Evolutionary conservation across 2,797 vertebrate species (phyloP).

Genomic region (Myiotriccus ornatus): DNA sequence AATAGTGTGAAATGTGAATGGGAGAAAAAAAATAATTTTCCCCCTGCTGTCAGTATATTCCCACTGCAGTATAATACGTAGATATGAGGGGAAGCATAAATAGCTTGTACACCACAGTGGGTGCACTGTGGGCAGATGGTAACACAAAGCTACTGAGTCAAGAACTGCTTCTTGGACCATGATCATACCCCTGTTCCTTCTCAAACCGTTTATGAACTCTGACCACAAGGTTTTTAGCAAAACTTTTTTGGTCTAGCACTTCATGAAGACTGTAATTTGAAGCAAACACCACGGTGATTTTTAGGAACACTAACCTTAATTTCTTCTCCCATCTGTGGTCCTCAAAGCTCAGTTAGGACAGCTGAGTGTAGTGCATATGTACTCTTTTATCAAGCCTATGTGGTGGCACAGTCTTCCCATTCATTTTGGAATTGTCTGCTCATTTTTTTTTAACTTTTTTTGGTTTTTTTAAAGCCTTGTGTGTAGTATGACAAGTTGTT

Average conservation of each 20-base stretch:
- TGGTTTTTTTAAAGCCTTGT: neutral
- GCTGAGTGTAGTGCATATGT: neutral
- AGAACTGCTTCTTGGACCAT: neutral
- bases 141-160: neutral
- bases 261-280: neutral
- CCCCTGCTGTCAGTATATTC: neutral
- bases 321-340: neutral
- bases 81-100: neutral
- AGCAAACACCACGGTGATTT: neutral
- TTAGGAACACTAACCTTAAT: neutral
- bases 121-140: accelerated
- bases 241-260: neutral
- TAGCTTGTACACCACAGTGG: neutral
- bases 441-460: neutral
- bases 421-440: neutral
- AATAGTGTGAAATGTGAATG: neutral
- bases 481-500: neutral
- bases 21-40: neutral
- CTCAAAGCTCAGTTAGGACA: neutral
- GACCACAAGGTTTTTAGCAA: neutral
- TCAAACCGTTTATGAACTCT: neutral
- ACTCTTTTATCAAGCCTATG: neutral
- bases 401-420: neutral
- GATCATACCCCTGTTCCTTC: neutral
- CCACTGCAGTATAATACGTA: neutral